Percentiles rank a stretch among this genome's conserved stretches.
Conservation (phyloP, 2,888 invertebrate species). For the Actias luna region DNA sequence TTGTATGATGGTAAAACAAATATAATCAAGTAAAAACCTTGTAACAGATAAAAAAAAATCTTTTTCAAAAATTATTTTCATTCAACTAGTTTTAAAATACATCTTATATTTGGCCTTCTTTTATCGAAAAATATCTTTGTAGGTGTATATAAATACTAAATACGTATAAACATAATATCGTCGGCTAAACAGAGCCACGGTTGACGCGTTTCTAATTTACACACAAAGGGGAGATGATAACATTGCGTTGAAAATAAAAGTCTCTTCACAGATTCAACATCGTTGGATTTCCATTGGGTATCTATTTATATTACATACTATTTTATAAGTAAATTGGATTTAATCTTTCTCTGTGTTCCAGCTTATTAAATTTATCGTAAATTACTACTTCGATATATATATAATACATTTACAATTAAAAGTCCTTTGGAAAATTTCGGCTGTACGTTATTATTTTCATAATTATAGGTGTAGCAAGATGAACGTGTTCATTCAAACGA, state of each 20-base stretch:
- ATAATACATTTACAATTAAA: not conserved
- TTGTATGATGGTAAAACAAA: no score
- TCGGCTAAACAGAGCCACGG: not conserved
- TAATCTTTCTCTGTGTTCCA: constrained; percentile 21
- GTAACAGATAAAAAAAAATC: no score
- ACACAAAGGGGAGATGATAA: not conserved
- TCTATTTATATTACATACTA: constrained; percentile 26
- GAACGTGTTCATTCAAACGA: constrained; percentile 54
- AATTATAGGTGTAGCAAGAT: constrained; percentile 32
- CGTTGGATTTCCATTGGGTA: constrained; percentile 19
- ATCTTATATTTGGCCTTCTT: not conserved
- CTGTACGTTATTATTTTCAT: not conserved
- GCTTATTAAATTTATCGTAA: constrained; percentile 6
- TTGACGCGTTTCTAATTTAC: not conserved
- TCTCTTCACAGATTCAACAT: not conserved
- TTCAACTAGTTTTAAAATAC: not conserved
- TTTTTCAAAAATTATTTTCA: no score
- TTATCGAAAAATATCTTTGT: not conserved
- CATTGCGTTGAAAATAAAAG: not conserved
- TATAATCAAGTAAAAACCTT: no score
- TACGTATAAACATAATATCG: not conserved
- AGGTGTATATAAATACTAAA: not conserved
- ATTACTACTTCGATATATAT: not conserved
- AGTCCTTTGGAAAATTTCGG: not conserved
- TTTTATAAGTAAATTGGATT: constrained; percentile 19